Evolutionary conservation across 2,797 vertebrate genomes (phyloP), one percentile per base, ranked within the genome.

Genomic region (Cyclura pinguis): DNA sequence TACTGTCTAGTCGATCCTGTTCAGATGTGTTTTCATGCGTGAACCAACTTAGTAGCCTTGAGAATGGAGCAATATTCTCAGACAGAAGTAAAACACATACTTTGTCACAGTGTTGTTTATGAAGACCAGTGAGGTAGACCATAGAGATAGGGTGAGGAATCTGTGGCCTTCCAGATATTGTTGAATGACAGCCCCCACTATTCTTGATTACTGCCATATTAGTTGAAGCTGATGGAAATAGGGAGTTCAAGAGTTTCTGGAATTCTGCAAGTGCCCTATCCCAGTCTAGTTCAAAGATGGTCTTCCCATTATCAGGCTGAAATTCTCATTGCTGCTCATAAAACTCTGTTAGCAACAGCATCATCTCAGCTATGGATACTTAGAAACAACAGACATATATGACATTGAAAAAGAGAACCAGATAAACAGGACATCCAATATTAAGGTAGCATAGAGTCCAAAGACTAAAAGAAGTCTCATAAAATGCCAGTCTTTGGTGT

Each of bases 371-470:
- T 32, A n/a, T n/a, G 27, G 12, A 6, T 0, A 20, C 18, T 0
- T 20, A 0, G 67, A n/a, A 57, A 84, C 78, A 62, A 85, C 78
- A 77, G 73, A 84, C 82, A 67, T 10, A 67, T 10, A 80, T 84
- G 78, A 3, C 12, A 72, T 47, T 76, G 57, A 89, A 64, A 87
- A 95, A 72, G 14, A 82, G 90, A 62, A 1, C 13, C n/a, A 69
- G 0, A 9, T 6, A 5, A 5, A 32, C 22, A 20, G n/a, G 47
- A n/a, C 12, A 4, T 18, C 22, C 32, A 52, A 35, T 35, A 8
- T 24, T 47, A 85, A 88, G 27, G 32, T n/a, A 67, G 50, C 50
- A 67, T 55, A 62, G 50, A 85, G 9, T 29, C 64, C n/a, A 38
- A 47, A 7, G 38, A 67, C 47, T 16, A 10, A 24, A 80, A 72